Conservation (phyloP, 2,797 vertebrate genomes). For the Novumbra hubbsi region DNA sequence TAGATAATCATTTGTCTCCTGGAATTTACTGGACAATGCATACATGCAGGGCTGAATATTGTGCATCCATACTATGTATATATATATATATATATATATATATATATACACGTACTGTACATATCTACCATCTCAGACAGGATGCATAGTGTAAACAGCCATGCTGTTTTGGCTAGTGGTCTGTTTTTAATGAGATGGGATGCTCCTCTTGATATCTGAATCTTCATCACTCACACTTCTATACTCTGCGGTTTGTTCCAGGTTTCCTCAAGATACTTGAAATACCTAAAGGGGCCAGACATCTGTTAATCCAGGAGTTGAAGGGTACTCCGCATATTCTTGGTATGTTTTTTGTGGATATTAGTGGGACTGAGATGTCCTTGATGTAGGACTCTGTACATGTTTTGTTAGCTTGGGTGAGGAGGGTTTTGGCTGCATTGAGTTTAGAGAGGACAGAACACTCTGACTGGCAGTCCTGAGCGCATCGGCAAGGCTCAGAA, state of each 20-base stretch:
- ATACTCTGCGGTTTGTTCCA: conserved; percentile 43
- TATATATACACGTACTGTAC: no score
- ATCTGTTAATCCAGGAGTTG: conserved; percentile 89
- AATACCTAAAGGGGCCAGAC: conserved; percentile 89
- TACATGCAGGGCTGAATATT: no score
- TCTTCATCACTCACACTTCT: background rate
- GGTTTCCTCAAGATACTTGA: conserved; percentile 95
- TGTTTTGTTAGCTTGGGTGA: background rate
- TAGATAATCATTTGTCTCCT: no score
- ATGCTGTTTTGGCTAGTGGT: background rate
- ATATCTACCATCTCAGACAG: no score
- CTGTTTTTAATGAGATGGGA: background rate
- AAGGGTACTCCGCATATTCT: conserved; percentile 82
- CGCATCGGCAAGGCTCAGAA: background rate
- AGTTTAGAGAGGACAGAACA: background rate
- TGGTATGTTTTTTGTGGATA: conserved; percentile 65
- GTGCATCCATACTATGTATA: background rate
- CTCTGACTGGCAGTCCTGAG: background rate
- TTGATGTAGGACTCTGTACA: background rate
- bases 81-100: no score
- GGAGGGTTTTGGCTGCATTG: conserved; percentile 5
- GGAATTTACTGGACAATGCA: no score
- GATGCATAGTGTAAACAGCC: background rate
- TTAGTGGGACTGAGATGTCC: background rate
- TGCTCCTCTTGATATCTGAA: background rate